phyloP scores from a whole-genome alignment of 2,113 vertebrate species.

The Turdus rufiventris region DNA sequence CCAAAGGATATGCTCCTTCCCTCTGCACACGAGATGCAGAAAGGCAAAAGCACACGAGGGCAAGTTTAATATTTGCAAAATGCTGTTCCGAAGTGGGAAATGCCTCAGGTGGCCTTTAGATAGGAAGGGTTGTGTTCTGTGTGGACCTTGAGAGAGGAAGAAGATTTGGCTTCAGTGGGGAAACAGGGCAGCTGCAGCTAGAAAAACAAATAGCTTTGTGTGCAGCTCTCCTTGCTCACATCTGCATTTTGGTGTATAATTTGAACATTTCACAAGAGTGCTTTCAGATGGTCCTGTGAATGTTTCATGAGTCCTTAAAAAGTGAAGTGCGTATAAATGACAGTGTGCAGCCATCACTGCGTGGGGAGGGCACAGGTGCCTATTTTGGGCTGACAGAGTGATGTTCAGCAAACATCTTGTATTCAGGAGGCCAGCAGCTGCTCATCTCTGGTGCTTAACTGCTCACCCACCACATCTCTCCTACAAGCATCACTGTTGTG shows the following conservation, averaged over 20 bases:
- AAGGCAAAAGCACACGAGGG: not conserved
- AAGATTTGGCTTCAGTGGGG: not conserved
- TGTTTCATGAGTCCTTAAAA: not conserved
- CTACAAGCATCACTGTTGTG: not conserved
- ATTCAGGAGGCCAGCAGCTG: conserved; percentile 20
- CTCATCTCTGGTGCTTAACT: conserved; percentile 1
- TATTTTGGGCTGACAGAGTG: conserved; percentile 18
- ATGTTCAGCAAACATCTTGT: not conserved
- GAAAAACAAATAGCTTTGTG: not conserved
- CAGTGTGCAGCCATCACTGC: not conserved
- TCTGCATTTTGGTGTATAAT: not conserved
- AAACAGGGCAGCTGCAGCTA: not conserved
- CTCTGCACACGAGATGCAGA: not conserved
- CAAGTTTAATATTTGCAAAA: not conserved
- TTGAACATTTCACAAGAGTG: conserved; percentile 16
- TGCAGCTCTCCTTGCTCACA: not conserved
- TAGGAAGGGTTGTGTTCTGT: not conserved
- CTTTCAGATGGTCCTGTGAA: conserved; percentile 28
- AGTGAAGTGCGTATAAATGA: not conserved
- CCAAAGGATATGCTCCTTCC: not conserved
- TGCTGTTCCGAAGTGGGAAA: not conserved
- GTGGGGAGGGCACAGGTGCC: not conserved
- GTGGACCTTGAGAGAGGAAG: not conserved
- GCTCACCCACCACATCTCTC: not conserved
- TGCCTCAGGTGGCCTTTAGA: not conserved